phyloP scores from a whole-genome alignment of 2,113 vertebrate genomes.

The Willisornis vidua region DNA sequence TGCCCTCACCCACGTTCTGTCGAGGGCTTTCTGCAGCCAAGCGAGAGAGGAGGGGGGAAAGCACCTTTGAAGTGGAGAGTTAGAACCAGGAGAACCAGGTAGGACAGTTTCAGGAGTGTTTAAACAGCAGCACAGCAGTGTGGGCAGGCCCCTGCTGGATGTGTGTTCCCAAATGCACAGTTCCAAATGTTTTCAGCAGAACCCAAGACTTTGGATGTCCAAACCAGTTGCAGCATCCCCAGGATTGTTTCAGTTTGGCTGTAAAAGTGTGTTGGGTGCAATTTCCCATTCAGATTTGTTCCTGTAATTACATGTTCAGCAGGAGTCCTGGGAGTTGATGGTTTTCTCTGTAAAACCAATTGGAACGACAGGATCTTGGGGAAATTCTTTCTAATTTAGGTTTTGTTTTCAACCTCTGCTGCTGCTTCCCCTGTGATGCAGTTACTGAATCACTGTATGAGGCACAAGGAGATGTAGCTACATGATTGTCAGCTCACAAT shows the following conservation, averaged over 20 bases:
- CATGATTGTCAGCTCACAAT: background rate
- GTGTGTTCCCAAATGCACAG: background rate
- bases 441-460: background rate
- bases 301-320: background rate
- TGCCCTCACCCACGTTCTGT: background rate
- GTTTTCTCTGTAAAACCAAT: background rate
- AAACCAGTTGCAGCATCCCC: background rate
- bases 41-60: background rate
- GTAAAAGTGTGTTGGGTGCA: background rate
- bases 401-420: background rate
- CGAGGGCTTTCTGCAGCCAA: background rate
- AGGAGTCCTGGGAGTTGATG: background rate
- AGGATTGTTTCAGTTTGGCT: background rate
- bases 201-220: background rate
- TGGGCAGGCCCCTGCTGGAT: background rate
- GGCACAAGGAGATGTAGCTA: background rate
- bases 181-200: background rate
- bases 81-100: background rate
- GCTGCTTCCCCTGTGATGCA: background rate
- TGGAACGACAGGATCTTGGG: background rate
- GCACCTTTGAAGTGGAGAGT: constrained; percentile 34
- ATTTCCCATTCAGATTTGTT: background rate
- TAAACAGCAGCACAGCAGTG: background rate
- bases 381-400: background rate
- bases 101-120: constrained; percentile 30